These are phyloP conservation scores for Campylomormyrus tamandua DNA, from an alignment of 2,113 vertebrate species.

Conservation along the genomic window DNA sequence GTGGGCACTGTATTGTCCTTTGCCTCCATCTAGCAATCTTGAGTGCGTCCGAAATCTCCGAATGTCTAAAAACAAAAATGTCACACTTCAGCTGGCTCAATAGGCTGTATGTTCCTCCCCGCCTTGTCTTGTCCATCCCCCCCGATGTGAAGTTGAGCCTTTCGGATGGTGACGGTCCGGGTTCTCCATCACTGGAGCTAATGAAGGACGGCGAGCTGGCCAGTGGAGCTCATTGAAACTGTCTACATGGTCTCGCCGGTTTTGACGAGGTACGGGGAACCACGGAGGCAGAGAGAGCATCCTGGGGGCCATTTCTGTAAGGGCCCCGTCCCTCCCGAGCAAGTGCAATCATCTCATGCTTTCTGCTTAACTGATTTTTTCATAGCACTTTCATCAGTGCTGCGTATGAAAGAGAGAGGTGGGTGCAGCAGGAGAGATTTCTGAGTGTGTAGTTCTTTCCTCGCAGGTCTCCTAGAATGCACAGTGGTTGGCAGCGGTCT, in stretches of 20 bases:
- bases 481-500: neutral
- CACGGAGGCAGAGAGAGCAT: slow-evolving; percentile 18
- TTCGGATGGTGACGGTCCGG: neutral
- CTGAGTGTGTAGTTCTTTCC: neutral
- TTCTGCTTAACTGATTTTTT: neutral
- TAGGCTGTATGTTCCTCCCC: neutral
- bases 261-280: slow-evolving; percentile 30
- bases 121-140: neutral
- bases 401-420: neutral
- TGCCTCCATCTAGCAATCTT: neutral
- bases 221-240: slow-evolving; percentile 31
- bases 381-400: neutral
- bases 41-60: neutral
- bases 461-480: neutral
- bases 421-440: neutral
- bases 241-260: slow-evolving; percentile 25
- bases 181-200: neutral
- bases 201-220: slow-evolving; percentile 29
- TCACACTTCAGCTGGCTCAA: neutral
- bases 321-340: neutral
- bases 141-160: neutral
- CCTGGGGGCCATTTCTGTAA: neutral
- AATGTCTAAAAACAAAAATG: neutral
- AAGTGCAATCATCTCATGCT: neutral
- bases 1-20: neutral